Conservation (phyloP, 2,113 vertebrate species). For the Pteruthius melanotis region DNA sequence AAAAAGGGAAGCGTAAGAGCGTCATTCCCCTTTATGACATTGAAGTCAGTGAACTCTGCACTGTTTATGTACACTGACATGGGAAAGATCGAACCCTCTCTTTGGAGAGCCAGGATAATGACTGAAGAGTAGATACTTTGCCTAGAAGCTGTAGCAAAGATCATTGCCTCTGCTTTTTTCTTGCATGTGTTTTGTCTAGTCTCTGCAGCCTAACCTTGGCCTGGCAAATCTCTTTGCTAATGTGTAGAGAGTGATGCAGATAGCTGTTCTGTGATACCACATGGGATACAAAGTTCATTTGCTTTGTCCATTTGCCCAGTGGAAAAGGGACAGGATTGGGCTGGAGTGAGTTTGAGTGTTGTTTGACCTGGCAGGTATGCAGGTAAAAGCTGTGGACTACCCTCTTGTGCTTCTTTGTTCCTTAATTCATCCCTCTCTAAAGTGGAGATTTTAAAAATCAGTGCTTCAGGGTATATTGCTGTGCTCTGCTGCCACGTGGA, state of each 20-base stretch:
- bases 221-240: not conserved
- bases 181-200: not conserved
- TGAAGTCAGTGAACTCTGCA: not conserved
- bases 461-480: not conserved
- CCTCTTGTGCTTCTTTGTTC: not conserved
- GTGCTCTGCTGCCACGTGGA: conserved; percentile 30
- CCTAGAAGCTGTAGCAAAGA: not conserved
- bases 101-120: not conserved
- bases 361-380: not conserved
- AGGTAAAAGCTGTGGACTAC: not conserved
- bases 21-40: not conserved
- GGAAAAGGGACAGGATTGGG: not conserved
- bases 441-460: not conserved
- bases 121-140: not conserved
- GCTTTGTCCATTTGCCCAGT: conserved; percentile 8
- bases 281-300: conserved; percentile 25
- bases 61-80: not conserved
- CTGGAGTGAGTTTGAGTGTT: not conserved
- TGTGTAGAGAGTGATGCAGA: not conserved
- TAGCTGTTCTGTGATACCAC: not conserved
- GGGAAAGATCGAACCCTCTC: not conserved
- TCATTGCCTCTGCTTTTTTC: not conserved
- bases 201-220: conserved; percentile 7
- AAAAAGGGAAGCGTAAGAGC: not conserved
- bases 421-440: not conserved